Percentiles rank a stretch among this genome's conserved stretches.
Evolutionary conservation across 2,797 vertebrate species (phyloP).

Genomic region (Staurois parvus): DNA sequence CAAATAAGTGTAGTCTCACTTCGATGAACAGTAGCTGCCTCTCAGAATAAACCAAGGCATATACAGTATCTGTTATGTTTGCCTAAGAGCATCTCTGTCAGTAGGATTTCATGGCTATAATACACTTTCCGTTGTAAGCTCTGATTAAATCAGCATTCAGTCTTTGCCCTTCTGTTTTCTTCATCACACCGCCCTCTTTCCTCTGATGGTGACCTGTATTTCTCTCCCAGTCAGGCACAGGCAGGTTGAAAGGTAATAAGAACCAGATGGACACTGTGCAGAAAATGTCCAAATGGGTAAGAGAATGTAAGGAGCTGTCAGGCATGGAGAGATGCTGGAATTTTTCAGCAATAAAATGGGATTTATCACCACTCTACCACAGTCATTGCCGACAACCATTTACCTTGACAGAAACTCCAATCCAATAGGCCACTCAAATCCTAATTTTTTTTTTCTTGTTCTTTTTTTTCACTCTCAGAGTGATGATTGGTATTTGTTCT

Average conservation of each 20-base stretch:
- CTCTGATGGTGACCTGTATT: conserved; percentile 78
- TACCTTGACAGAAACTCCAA: conserved; percentile 84
- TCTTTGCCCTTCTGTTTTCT: conserved; percentile 73
- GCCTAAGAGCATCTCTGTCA: conserved; percentile 18
- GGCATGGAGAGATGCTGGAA: conserved; percentile 96
- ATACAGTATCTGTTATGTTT: not conserved
- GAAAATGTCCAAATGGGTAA: conserved; percentile 93
- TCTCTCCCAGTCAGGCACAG: conserved; percentile 84
- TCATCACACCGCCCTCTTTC: conserved; percentile 74
- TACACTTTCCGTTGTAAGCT: conserved; percentile 44
- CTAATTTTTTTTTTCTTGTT: conserved; percentile 71
- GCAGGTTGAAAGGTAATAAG: conserved; percentile 93
- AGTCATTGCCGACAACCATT: conserved; percentile 86
- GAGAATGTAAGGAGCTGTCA: conserved; percentile 97
- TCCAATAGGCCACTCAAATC: conserved; percentile 77
- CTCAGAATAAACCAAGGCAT: not conserved
- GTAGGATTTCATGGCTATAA: conserved; percentile 37
- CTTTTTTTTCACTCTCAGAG: conserved; percentile 65
- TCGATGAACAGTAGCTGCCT: conserved; percentile 6
- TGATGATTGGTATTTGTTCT: conserved; percentile 85
- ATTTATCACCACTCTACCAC: conserved; percentile 98
- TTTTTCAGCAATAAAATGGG: conserved; percentile 98
- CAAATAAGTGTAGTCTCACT: not conserved
- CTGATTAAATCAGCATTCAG: conserved; percentile 59
- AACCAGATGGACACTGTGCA: conserved; percentile 94